Evolutionary conservation across 2,888 invertebrate species (phyloP), one percentile per base, ranked within the genome.

Genomic region (Pharmacophagus antenor): DNA sequence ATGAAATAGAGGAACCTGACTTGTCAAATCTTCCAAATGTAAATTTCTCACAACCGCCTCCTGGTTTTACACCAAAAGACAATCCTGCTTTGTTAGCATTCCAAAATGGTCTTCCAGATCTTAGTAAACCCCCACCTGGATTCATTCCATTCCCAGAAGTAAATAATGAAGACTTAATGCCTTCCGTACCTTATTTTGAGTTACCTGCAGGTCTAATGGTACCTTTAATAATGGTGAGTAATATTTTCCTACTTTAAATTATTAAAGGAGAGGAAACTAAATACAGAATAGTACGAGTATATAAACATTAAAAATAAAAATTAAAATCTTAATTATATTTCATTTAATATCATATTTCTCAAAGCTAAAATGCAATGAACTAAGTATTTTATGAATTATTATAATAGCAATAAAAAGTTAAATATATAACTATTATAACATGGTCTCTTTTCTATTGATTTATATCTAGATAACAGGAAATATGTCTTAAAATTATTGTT

Each of bases 181-280:
- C 98, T 23, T 95, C 96, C 23, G 95, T 97, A 70, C 98, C 99
- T 53, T 99, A 99, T 83, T 99, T 96, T 81, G 99, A 99, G 80
- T 92, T 99, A 65, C 99, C 99, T 2, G 99, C 99, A 58, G 99
- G 99, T 48, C 92, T 99, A 20, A 99, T 99, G 95, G 98, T 98
- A 60, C 98, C 99, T n/a, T 92, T 99, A 15, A 96, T 99, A 62
- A 96, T 95, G 92, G 95, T 96, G 85, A 82, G 85, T n/a, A 18
- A 22, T 6, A 10, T 27, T 52, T n/a, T n/a, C n/a, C n/a, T n/a
- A n/a, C n/a, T n/a, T n/a, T n/a, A n/a, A n/a, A n/a, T n/a, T n/a
- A n/a, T n/a, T n/a, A n/a, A n/a, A n/a, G n/a, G n/a, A n/a, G n/a
- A n/a, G n/a, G n/a, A n/a, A n/a, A n/a, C n/a, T n/a, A n/a, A n/a